Conservation (phyloP, 1,140 invertebrate species). For the Centruroides vittatus region DNA sequence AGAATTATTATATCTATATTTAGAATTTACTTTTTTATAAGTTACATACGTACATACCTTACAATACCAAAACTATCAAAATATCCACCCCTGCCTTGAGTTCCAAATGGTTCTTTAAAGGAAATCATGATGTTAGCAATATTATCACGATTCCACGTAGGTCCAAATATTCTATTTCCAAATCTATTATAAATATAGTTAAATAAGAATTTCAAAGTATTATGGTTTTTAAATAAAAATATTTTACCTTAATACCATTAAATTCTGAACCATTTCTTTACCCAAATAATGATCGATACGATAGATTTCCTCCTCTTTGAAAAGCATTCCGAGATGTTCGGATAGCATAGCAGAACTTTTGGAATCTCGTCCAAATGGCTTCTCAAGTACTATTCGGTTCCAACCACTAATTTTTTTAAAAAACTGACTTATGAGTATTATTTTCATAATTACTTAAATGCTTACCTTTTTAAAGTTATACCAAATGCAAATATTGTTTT, state of each 20-base stretch:
- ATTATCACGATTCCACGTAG: slow-evolving; percentile 87
- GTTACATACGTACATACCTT: slow-evolving; percentile 31
- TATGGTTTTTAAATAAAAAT: too few relatives aligned
- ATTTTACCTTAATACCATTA: slow-evolving; percentile 70
- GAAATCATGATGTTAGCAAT: slow-evolving; percentile 90
- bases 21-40: not conserved
- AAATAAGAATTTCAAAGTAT: too few relatives aligned
- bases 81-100: slow-evolving; percentile 93
- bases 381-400: slow-evolving; percentile 94
- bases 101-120: slow-evolving; percentile 98
- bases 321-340: slow-evolving; percentile 70
- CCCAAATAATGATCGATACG: slow-evolving; percentile 98
- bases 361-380: slow-evolving; percentile 92
- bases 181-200: slow-evolving; percentile 42
- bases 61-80: slow-evolving; percentile 99
- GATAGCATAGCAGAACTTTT: slow-evolving; percentile 69
- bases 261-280: slow-evolving; percentile 99
- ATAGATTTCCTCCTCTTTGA: slow-evolving; percentile 91
- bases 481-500: too few relatives aligned
- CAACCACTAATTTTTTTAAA: slow-evolving; percentile 61
- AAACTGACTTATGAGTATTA: not conserved
- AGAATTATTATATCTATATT: too few relatives aligned
- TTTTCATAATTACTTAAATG: too few relatives aligned
- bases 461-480: too few relatives aligned
- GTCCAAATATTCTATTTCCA: slow-evolving; percentile 73